phyloP scores from a whole-genome alignment of 2,797 vertebrate species.

The Gastrophryne carolinensis region DNA sequence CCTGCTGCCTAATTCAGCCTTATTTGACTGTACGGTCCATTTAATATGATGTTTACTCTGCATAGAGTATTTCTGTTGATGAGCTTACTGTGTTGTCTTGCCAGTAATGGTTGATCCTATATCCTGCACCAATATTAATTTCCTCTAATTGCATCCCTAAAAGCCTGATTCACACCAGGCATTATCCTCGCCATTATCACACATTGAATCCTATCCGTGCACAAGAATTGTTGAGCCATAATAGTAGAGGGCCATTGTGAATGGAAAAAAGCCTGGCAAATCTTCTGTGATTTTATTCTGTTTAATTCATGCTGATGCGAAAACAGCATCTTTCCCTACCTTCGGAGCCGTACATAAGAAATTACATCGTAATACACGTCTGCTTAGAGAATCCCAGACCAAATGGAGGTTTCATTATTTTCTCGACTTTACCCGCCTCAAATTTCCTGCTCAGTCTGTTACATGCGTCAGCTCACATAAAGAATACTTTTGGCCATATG shows the following conservation, averaged over 20 bases:
- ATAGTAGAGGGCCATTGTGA: slow-evolving; percentile 17
- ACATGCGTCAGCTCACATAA: neutral
- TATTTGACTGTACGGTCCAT: too few species aligned
- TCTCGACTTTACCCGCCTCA: slow-evolving; percentile 49
- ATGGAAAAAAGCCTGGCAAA: slow-evolving; percentile 52
- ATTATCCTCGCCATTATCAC: slow-evolving; percentile 15
- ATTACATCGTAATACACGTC: slow-evolving; percentile 56
- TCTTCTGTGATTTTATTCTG: slow-evolving; percentile 54
- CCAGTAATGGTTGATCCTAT: neutral
- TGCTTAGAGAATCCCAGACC: slow-evolving; percentile 59
- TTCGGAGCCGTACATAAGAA: slow-evolving; percentile 55
- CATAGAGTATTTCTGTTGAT: neutral
- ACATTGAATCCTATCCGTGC: neutral
- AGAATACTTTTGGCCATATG: slow-evolving; percentile 23
- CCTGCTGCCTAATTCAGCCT: too few species aligned
- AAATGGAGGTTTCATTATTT: slow-evolving; percentile 54
- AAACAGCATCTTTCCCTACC: slow-evolving; percentile 54
- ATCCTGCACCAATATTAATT: neutral
- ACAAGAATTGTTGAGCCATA: neutral
- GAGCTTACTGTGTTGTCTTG: neutral
- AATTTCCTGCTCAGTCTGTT: slow-evolving; percentile 14
- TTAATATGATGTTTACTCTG: too few species aligned
- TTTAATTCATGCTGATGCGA: slow-evolving; percentile 47
- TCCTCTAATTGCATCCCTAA: slow-evolving; percentile 11
- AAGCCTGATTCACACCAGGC: neutral